Evolutionary conservation across 1,140 invertebrate genomes (phyloP), one percentile per base, ranked within the genome.

Genomic region (Monomorium pharaonis): DNA sequence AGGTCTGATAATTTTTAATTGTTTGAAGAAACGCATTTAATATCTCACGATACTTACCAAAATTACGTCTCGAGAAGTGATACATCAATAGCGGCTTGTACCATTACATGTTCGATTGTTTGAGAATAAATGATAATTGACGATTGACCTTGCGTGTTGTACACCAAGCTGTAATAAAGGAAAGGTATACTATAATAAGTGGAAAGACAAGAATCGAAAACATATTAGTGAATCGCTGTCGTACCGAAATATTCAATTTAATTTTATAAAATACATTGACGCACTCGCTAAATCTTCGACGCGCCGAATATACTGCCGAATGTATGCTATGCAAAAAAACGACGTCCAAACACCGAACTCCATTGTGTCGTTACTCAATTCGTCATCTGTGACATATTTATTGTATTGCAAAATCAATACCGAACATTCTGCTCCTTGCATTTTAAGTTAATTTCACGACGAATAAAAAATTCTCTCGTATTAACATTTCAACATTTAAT

Each of bases 251-350:
- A 33, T 63, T 63, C 18, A 27, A 63, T 33, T 21, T 21, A 37
- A 63, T 63, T 63, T 63, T 37, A 58, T 58, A 63, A 63, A 18
- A 63, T 63, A 63, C 62, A 27, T 21, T 63, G 33, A 37, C 4
- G 21, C 6, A 33, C 30, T 14, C 2, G 3, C 18, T 4, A 18
- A 37, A 10, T 63, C 4, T 63, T 37, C 18, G 10, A 33, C 27
- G 27, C 7, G 9, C 9, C 21, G 9, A 58, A 24, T 58, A 54
- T 21, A 33, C 16, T 58, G n/a, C n/a, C n/a, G n/a, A n/a, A n/a
- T n/a, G 16, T 18, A 33, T 16, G 18, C 4, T 33, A 1, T 0
- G 16, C 10, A 33, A 33, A 18, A 63, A 37, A 63, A 37, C n/a
- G n/a, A n/a, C n/a, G n/a, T 4, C 2, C n/a, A 7, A 54, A 6